Conservation (phyloP, 2,888 invertebrate species). For the Cephonodes hylas region DNA sequence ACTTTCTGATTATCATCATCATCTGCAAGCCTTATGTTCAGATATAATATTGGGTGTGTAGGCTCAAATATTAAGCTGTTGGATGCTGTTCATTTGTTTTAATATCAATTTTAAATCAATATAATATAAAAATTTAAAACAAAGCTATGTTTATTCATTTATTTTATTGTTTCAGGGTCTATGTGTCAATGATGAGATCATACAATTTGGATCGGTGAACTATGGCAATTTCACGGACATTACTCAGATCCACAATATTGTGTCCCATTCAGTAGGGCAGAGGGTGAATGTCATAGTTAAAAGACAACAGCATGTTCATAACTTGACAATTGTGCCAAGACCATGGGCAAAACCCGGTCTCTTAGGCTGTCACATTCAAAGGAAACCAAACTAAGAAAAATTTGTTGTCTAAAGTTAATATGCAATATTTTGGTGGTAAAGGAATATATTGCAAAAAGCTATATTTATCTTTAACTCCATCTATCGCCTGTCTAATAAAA, state of each 20-base stretch:
- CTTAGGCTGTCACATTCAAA: slow-evolving; percentile 79
- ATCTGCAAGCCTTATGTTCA: too few species aligned
- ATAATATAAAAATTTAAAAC: too few species aligned
- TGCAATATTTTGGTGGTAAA: background rate
- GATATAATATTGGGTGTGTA: too few species aligned
- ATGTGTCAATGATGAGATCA: slow-evolving; percentile 83
- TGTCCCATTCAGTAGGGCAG: slow-evolving; percentile 83
- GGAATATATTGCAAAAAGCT: too few species aligned
- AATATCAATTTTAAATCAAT: too few species aligned
- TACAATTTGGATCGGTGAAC: slow-evolving; percentile 90
- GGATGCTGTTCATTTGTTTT: too few species aligned
- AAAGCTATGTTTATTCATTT: background rate
- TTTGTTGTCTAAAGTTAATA: background rate
- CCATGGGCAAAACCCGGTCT: slow-evolving; percentile 90
- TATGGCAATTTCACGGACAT: slow-evolving; percentile 85
- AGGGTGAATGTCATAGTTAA: slow-evolving; percentile 76
- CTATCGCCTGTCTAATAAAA: too few species aligned
- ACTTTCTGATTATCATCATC: too few species aligned
- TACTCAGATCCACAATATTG: slow-evolving; percentile 85
- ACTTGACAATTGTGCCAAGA: slow-evolving; percentile 84
- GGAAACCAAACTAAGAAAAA: slow-evolving; percentile 20
- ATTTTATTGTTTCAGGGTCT: slow-evolving; percentile 82
- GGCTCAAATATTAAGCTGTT: too few species aligned
- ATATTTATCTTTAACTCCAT: too few species aligned
- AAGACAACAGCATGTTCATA: slow-evolving; percentile 67